These are phyloP conservation scores for Taxidea taxus DNA, from an alignment of 2,113 vertebrate genomes.

Conservation along the genomic window DNA sequence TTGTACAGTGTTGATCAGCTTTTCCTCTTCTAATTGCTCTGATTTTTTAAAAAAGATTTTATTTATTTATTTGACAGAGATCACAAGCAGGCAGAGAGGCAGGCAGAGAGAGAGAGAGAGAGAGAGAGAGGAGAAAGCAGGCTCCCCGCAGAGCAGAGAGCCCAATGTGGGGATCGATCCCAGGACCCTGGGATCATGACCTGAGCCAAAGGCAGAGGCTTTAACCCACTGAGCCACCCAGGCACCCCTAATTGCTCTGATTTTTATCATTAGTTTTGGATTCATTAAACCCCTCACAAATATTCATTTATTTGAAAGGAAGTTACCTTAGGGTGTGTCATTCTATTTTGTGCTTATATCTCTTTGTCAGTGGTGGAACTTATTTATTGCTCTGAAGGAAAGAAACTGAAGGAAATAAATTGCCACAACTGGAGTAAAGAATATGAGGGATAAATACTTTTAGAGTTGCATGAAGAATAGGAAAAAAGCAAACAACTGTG, in stretches of 20 bases:
- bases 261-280: not conserved
- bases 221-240: too few relatives aligned
- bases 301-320: conserved; percentile 7
- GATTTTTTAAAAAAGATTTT: too few relatives aligned
- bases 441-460: conserved; percentile 14
- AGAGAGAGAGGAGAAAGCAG: too few relatives aligned
- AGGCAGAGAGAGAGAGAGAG: too few relatives aligned
- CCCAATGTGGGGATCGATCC: too few relatives aligned
- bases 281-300: not conserved
- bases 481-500: not conserved
- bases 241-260: not conserved
- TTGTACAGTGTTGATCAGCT: not conserved
- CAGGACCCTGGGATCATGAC: too few relatives aligned
- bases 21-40: not conserved
- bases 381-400: not conserved
- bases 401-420: not conserved
- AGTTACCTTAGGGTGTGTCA: not conserved
- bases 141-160: too few relatives aligned
- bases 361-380: not conserved
- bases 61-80: too few relatives aligned
- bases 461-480: not conserved
- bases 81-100: too few relatives aligned
- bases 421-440: not conserved
- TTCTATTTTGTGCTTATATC: not conserved
- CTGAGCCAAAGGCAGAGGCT: too few relatives aligned